Percentiles rank a stretch among this genome's conserved stretches.
Conservation (phyloP, 2,797 vertebrate genomes). For the Alosa sapidissima region DNA sequence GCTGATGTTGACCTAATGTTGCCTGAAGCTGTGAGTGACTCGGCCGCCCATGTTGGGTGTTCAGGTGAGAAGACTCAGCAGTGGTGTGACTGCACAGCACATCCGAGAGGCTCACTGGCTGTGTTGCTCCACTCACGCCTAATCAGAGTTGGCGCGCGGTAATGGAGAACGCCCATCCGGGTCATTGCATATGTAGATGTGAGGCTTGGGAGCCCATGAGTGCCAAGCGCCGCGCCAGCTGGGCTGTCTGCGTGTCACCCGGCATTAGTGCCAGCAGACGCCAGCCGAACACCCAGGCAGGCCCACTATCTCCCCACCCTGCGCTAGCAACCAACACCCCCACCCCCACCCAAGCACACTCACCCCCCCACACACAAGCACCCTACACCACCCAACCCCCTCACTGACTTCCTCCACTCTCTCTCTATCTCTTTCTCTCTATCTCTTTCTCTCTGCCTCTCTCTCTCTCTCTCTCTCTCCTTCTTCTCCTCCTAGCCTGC, state of each 20-base stretch:
- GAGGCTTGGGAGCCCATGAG: background rate
- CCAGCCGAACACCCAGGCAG: slow-evolving; percentile 3
- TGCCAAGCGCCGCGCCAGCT: slow-evolving; percentile 10
- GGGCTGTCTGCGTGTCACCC: background rate
- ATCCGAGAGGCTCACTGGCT: background rate
- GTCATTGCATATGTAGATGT: slow-evolving; percentile 18
- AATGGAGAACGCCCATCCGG: slow-evolving; percentile 26
- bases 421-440: background rate
- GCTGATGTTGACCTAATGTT: background rate
- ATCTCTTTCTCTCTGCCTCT: too few species aligned
- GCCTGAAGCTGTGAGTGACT: background rate
- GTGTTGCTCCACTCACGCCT: background rate
- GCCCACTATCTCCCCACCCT: background rate
- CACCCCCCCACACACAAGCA: background rate
- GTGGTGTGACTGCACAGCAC: background rate
- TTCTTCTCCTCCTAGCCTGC: background rate
- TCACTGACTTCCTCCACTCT: background rate
- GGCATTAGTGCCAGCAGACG: slow-evolving; percentile 22
- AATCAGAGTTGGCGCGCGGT: slow-evolving; percentile 15
- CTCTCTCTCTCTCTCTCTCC: background rate
- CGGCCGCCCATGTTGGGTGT: background rate
- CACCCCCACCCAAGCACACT: background rate
- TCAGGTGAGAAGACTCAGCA: background rate
- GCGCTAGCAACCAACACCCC: background rate
- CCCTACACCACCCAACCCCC: background rate